These are phyloP conservation scores for Apaloderma vittatum DNA, from an alignment of 2,113 vertebrate genomes.

Conservation along the genomic window DNA sequence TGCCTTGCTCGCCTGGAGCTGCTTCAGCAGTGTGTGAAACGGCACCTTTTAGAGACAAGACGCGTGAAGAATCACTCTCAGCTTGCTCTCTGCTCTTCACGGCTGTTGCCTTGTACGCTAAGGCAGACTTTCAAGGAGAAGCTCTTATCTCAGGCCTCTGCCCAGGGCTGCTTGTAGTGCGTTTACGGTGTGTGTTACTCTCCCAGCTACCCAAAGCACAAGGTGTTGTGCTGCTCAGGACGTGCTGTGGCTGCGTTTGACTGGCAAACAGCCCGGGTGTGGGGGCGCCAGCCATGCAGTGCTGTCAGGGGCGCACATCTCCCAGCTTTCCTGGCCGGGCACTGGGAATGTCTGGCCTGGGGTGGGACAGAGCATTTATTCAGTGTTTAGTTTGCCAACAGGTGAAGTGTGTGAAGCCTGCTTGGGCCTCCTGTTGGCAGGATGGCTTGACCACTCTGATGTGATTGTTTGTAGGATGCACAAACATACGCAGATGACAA, in stretches of 20 bases:
- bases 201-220: not conserved
- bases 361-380: not conserved
- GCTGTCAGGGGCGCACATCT: rapidly evolving
- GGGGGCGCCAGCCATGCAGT: rapidly evolving
- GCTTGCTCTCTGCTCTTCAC: not conserved
- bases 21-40: not conserved
- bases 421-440: not conserved
- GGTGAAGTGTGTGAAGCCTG: not conserved
- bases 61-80: not conserved
- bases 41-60: not conserved
- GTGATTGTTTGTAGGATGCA: slow-evolving; percentile 87
- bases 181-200: not conserved
- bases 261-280: not conserved
- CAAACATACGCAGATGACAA: slow-evolving; percentile 98
- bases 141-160: not conserved
- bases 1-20: not conserved
- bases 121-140: not conserved
- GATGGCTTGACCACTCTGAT: not conserved
- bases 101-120: not conserved
- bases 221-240: not conserved
- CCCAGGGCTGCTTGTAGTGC: not conserved
- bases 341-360: not conserved
- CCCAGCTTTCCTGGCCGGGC: not conserved
- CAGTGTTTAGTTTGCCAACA: not conserved
- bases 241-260: not conserved